Evolutionary conservation across 2,797 vertebrate species (phyloP).

Genomic region (Acrossocheilus fasciatus): DNA sequence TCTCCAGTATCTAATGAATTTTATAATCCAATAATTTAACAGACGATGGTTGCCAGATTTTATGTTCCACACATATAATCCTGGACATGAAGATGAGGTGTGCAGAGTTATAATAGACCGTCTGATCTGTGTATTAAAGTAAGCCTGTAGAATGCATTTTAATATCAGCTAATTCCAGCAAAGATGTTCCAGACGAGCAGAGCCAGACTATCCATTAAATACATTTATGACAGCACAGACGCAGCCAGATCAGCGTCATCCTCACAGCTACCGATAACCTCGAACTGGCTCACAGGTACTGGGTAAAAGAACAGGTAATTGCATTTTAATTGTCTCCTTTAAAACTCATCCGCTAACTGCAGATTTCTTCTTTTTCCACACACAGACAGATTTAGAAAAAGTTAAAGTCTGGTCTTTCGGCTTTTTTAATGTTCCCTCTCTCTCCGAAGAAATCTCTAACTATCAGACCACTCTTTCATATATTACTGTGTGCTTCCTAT

Average conservation of each 20-base stretch:
- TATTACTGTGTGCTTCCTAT: background rate
- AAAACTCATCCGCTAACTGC: background rate
- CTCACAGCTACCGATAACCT: conserved; percentile 6
- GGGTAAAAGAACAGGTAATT: conserved; percentile 11
- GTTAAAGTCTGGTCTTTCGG: background rate
- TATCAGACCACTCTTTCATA: background rate
- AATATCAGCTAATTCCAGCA: conserved; percentile 22
- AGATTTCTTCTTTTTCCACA: background rate
- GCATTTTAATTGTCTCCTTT: conserved; percentile 7
- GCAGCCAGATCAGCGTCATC: background rate
- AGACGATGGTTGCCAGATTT: background rate
- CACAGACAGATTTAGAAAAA: background rate
- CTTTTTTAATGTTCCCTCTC: background rate
- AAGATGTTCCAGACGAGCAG: background rate
- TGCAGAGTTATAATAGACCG: conserved; percentile 18
- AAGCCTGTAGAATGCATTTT: conserved; percentile 1
- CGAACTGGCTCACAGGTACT: background rate
- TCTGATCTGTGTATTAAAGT: conserved; percentile 16
- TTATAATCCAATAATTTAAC: conserved; percentile 21
- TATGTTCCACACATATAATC: conserved; percentile 6
- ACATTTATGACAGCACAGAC: conserved; percentile 19
- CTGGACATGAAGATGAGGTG: conserved; percentile 6
- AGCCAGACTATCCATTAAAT: conserved; percentile 32
- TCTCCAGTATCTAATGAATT: background rate
- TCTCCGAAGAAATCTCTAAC: background rate